Conservation (phyloP, 2,113 vertebrate genomes). For the Microtus richardsoni region DNA sequence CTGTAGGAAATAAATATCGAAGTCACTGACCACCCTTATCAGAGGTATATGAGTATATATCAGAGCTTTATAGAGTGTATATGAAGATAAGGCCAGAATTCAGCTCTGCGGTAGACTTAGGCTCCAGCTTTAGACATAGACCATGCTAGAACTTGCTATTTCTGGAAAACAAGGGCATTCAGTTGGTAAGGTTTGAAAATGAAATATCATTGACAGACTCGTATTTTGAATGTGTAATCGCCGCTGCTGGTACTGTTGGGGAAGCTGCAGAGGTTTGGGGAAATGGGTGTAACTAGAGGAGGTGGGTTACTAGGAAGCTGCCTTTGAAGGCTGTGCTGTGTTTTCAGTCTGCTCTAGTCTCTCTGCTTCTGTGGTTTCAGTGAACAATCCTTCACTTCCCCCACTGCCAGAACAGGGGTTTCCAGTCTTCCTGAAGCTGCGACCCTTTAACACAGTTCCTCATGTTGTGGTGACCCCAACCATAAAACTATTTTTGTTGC, state of each 20-base stretch:
- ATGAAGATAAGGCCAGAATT: not conserved
- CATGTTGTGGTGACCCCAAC: not conserved
- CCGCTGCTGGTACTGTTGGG: too few species aligned
- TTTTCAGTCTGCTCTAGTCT: not conserved
- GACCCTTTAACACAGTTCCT: not conserved
- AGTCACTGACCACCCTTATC: not conserved
- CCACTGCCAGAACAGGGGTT: not conserved
- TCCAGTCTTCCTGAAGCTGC: not conserved
- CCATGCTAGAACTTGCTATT: not conserved
- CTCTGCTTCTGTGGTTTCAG: not conserved
- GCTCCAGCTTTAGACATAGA: not conserved
- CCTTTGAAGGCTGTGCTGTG: too few species aligned
- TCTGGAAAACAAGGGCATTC: not conserved
- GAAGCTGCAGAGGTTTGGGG: too few species aligned
- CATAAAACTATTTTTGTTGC: not conserved
- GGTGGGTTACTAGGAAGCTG: too few species aligned
- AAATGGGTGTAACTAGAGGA: too few species aligned
- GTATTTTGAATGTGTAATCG: not conserved
- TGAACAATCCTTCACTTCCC: too few species aligned
- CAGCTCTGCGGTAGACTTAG: not conserved
- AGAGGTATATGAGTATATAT: not conserved
- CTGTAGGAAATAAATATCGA: not conserved
- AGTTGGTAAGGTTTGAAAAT: not conserved
- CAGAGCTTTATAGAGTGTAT: not conserved
- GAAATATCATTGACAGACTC: not conserved